Conservation (phyloP, 2,113 vertebrate genomes). For the Chroicocephalus ridibundus region DNA sequence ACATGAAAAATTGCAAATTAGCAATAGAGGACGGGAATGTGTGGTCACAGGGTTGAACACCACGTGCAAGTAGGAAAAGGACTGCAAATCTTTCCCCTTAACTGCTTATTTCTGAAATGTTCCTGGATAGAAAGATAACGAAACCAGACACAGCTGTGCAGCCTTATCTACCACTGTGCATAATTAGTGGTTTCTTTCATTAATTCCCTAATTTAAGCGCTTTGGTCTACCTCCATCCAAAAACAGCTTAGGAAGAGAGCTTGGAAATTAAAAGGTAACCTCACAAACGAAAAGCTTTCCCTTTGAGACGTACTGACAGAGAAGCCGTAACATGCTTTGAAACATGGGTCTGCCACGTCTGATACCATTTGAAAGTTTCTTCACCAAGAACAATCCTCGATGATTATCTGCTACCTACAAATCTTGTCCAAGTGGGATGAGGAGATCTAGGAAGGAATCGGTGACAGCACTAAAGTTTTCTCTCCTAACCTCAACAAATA, state of each 20-base stretch:
- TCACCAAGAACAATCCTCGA: not conserved
- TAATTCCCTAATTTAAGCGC: not conserved
- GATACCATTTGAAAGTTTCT: not conserved
- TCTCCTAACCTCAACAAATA: not conserved
- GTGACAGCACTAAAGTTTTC: not conserved
- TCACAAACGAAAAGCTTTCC: not conserved
- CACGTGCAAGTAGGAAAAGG: not conserved
- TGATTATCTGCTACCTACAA: not conserved
- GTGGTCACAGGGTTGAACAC: not conserved
- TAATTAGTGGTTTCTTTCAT: not conserved
- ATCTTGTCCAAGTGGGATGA: not conserved
- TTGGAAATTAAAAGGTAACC: not conserved
- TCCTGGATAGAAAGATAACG: not conserved
- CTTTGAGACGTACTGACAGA: not conserved
- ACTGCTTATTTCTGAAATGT: not conserved
- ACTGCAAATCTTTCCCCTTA: not conserved
- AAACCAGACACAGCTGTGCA: not conserved
- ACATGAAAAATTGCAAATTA: not conserved
- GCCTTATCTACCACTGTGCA: not conserved
- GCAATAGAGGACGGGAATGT: not conserved
- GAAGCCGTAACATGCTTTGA: not conserved
- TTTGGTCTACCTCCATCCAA: not conserved
- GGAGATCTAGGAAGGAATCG: not conserved
- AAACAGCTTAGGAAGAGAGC: not conserved
- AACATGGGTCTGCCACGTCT: rapidly evolving